These are phyloP conservation scores for Sebastes baramenuke DNA, from an alignment of 2,797 vertebrate species.

Conservation along the genomic window DNA sequence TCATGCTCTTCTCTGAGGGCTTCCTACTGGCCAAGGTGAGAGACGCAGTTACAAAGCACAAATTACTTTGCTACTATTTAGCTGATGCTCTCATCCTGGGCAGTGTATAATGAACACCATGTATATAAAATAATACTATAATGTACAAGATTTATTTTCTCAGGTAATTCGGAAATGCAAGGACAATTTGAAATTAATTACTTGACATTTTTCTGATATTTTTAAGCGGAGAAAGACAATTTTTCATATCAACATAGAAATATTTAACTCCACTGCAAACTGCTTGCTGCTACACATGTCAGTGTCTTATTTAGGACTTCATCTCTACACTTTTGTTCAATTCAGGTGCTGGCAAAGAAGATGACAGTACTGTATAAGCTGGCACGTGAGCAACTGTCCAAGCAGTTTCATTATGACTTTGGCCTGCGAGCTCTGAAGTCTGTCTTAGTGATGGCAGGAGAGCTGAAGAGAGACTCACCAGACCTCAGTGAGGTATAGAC, in stretches of 20 bases:
- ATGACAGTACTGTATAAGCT: slow-evolving; percentile 98
- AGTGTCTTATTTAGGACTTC: not conserved
- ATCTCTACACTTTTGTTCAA: not conserved
- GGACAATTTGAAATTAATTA: not conserved
- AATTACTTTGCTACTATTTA: not conserved
- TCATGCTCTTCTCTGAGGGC: slow-evolving; percentile 98
- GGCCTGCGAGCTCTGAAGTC: slow-evolving; percentile 96
- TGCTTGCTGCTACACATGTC: not conserved
- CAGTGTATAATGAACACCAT: not conserved
- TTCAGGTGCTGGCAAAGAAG: slow-evolving; percentile 94
- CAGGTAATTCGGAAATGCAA: not conserved
- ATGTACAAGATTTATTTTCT: not conserved
- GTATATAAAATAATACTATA: not conserved
- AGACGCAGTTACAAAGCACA: not conserved
- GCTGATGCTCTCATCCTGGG: not conserved
- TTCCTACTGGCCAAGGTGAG: slow-evolving; percentile 93
- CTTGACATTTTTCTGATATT: not conserved
- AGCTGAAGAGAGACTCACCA: slow-evolving; percentile 92
- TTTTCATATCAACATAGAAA: not conserved
- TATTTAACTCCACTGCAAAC: not conserved
- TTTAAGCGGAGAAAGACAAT: not conserved
- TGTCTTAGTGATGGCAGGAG: slow-evolving; percentile 96
- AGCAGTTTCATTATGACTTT: slow-evolving; percentile 98
- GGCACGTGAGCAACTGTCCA: slow-evolving; percentile 94
- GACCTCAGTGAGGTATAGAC: slow-evolving; percentile 89